These are phyloP conservation scores for Glossosoma conforme DNA, from an alignment of 1,140 invertebrate species.

Conservation along the genomic window DNA sequence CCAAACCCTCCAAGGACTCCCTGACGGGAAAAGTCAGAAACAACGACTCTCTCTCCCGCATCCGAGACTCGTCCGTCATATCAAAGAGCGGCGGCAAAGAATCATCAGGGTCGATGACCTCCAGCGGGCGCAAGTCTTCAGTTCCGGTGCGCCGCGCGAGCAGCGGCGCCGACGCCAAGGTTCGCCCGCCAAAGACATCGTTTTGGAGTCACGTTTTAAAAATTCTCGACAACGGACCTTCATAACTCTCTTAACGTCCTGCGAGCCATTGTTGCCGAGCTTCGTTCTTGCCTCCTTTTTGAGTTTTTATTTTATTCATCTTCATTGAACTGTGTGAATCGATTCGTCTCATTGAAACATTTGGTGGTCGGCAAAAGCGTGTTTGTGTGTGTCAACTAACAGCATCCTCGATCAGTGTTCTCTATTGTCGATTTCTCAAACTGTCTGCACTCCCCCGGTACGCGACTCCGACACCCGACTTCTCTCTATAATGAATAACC, in stretches of 20 bases:
- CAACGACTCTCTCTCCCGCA: constrained; percentile 48
- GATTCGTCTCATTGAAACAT: constrained; percentile 14
- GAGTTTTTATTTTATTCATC: constrained; percentile 10
- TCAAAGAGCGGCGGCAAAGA: constrained; percentile 27
- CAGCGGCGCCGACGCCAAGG: constrained; percentile 29
- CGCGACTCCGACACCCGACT: constrained; percentile 7
- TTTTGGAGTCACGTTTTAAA: constrained; percentile 29
- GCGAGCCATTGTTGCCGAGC: constrained; percentile 7
- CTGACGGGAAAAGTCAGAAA: constrained; percentile 52
- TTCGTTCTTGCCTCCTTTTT: constrained; percentile 25
- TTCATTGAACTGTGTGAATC: constrained; percentile 17
- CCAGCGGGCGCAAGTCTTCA: constrained; percentile 26
- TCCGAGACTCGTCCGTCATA: constrained; percentile 26
- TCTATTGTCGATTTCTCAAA: constrained; percentile 23
- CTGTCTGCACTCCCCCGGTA: constrained; percentile 21
- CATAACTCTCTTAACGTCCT: constrained; percentile 4
- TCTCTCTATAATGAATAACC: constrained; percentile 21
- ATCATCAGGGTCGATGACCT: constrained; percentile 5
- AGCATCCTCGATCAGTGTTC: constrained; percentile 30
- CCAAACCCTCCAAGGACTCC: constrained; percentile 56
- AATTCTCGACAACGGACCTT: constrained; percentile 25
- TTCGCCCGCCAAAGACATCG: constrained; percentile 23
- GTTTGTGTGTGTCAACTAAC: constrained; percentile 32
- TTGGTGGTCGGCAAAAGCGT: constrained; percentile 24
- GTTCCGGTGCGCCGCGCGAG: constrained; percentile 28